Evolutionary conservation across 2,888 invertebrate genomes (phyloP).

Genomic region (Ophonus ardosiacus): DNA sequence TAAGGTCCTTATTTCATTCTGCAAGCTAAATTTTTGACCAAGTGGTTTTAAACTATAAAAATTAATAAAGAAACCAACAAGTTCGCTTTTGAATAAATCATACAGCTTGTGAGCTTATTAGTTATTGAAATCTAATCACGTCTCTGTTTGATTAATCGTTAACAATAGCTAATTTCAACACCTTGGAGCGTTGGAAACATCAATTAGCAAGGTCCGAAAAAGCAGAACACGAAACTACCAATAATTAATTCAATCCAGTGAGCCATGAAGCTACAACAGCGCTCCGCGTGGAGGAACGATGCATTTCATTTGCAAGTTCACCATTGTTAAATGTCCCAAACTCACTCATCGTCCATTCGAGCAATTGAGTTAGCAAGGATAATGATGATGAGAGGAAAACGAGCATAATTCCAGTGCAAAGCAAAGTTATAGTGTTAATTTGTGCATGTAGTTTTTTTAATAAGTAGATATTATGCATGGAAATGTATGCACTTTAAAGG

Average conservation of each 20-base stretch:
- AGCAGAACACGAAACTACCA: constrained; percentile 23
- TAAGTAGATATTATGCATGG: no score
- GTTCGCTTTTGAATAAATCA: neutral
- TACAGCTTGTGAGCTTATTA: neutral
- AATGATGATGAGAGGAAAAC: neutral
- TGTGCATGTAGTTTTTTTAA: no score
- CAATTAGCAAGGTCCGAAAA: constrained; percentile 32
- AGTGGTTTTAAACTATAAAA: no score
- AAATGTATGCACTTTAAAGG: no score
- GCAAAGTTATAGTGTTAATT: no score
- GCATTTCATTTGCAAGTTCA: constrained; percentile 21
- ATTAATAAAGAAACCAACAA: neutral
- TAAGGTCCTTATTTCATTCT: no score
- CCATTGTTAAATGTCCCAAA: constrained; percentile 12
- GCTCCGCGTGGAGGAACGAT: neutral
- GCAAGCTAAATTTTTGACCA: no score
- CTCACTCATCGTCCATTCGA: neutral
- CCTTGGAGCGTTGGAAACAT: constrained; percentile 17
- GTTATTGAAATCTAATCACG: neutral
- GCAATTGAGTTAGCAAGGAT: neutral
- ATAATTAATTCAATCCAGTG: constrained; percentile 30
- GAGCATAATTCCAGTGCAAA: no score
- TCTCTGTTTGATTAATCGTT: constrained; percentile 5
- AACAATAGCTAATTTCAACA: constrained; percentile 28
- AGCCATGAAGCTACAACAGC: neutral